Conservation (phyloP, 2,888 invertebrate species). For the Steinernema hermaphroditum region DNA sequence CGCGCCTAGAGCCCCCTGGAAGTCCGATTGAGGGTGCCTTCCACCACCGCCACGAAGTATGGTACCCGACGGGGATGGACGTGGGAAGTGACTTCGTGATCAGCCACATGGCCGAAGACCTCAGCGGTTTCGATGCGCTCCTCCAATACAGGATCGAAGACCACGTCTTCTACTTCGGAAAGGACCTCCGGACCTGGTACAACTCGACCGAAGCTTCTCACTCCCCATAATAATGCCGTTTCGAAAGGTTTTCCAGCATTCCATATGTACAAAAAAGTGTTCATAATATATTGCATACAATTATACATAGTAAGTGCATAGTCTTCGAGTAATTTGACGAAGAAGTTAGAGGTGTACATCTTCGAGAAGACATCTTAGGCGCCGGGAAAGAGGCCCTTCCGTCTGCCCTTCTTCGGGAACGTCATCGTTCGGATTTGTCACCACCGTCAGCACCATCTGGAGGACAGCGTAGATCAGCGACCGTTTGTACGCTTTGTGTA, state of each 20-base stretch:
- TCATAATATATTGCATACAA: background rate
- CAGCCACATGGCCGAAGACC: slow-evolving; percentile 25
- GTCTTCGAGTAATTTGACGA: too few species aligned
- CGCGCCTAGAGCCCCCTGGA: slow-evolving; percentile 11
- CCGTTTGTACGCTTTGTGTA: slow-evolving; percentile 23
- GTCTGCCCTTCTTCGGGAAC: slow-evolving; percentile 1
- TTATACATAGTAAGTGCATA: too few species aligned
- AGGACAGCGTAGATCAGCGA: slow-evolving; percentile 34
- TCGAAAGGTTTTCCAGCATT: too few species aligned
- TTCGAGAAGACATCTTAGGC: slow-evolving; percentile 33
- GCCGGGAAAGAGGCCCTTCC: slow-evolving; percentile 27
- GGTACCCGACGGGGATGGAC: slow-evolving; percentile 23
- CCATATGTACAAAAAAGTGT: background rate
- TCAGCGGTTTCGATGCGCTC: background rate
- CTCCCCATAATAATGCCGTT: too few species aligned
- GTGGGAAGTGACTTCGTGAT: background rate
- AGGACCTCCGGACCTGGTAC: slow-evolving; percentile 3
- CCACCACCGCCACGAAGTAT: slow-evolving; percentile 31
- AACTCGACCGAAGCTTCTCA: background rate
- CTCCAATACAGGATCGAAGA: background rate
- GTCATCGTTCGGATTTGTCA: slow-evolving; percentile 35
- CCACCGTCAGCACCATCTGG: slow-evolving; percentile 31
- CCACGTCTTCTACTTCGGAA: slow-evolving; percentile 13
- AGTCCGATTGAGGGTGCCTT: slow-evolving; percentile 18
- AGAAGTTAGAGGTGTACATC: slow-evolving; percentile 12